Evolutionary conservation across 2,113 vertebrate species (phyloP).

Genomic region (Melospiza georgiana): DNA sequence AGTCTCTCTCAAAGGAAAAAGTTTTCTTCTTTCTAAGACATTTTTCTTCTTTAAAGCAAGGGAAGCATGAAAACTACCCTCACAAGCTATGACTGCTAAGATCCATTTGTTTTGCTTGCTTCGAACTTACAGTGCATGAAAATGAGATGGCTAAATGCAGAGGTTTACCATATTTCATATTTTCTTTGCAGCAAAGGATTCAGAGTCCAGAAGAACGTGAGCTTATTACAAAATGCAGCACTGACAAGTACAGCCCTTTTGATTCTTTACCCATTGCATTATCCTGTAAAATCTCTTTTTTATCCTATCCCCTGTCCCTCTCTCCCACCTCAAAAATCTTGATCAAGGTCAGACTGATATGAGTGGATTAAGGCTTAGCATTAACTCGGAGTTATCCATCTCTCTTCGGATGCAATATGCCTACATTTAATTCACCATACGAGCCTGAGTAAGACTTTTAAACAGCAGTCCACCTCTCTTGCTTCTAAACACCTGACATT

Average conservation of each 20-base stretch:
- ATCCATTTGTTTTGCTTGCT: conserved; percentile 27
- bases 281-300: not conserved
- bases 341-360: not conserved
- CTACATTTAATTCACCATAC: not conserved
- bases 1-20: not conserved
- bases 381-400: not conserved
- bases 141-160: conserved; percentile 10
- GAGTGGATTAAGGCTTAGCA: not conserved
- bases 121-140: not conserved
- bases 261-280: not conserved
- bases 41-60: not conserved
- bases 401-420: not conserved
- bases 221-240: not conserved
- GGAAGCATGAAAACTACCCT: not conserved
- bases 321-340: not conserved
- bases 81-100: not conserved
- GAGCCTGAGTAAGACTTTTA: not conserved
- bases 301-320: not conserved
- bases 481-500: not conserved
- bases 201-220: not conserved
- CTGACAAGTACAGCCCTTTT: not conserved
- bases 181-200: not conserved
- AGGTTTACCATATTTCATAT: not conserved
- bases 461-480: not conserved
- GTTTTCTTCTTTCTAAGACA: not conserved